Conservation (phyloP, 1,140 invertebrate genomes). For the Dryas iulia region DNA sequence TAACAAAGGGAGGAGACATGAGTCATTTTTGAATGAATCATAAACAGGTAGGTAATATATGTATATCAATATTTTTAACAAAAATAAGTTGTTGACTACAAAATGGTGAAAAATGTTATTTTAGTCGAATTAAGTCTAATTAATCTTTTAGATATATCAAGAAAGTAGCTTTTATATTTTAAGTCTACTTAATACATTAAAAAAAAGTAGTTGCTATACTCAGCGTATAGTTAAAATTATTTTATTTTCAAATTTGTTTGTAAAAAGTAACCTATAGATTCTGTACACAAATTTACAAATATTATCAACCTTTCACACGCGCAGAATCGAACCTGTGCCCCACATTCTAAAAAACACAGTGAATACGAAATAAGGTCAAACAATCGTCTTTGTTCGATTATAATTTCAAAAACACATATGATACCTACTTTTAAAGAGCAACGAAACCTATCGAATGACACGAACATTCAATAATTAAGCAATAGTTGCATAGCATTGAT, state of each 20-base stretch:
- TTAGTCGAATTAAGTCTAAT: too few relatives aligned
- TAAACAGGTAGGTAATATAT: background rate
- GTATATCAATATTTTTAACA: too few relatives aligned
- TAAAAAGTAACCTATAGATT: too few relatives aligned
- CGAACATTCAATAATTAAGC: conserved; percentile 15
- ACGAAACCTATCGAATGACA: conserved; percentile 20
- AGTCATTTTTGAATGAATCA: background rate
- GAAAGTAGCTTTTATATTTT: too few relatives aligned
- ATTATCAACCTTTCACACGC: background rate
- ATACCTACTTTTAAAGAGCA: conserved; percentile 3
- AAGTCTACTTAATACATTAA: too few relatives aligned
- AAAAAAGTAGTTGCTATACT: too few relatives aligned
- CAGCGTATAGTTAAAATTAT: too few relatives aligned
- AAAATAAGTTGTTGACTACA: too few relatives aligned
- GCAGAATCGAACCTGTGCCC: background rate
- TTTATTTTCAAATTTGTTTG: too few relatives aligned
- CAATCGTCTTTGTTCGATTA: conserved; percentile 2
- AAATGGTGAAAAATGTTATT: background rate
- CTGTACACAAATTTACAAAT: too few relatives aligned
- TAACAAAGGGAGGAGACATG: background rate
- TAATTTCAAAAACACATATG: background rate
- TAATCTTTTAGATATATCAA: too few relatives aligned
- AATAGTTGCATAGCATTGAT: conserved; percentile 34
- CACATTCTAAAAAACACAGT: background rate
- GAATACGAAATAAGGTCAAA: background rate